phyloP scores from a whole-genome alignment of 2,888 invertebrate species.

The Encarsia formosa region DNA sequence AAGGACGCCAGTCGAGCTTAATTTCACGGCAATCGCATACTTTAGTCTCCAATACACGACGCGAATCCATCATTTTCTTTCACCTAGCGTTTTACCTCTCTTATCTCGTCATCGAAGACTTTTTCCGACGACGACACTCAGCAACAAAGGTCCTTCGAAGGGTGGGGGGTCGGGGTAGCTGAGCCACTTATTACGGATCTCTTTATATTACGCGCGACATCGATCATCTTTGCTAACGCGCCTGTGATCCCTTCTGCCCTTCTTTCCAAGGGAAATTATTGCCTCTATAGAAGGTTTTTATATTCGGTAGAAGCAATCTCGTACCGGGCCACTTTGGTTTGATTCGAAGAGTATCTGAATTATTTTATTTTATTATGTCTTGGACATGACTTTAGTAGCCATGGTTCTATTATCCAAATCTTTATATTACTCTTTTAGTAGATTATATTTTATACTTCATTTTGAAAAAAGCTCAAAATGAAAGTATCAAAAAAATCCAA shows the following conservation, averaged over 20 bases:
- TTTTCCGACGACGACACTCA: constrained; percentile 20
- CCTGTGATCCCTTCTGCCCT: constrained; percentile 1
- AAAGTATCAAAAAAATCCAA: no score
- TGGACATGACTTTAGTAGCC: no score
- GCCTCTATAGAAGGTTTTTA: no score
- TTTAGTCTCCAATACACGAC: constrained; percentile 11
- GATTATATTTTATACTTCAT: no score
- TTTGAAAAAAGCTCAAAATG: no score
- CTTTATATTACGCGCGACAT: constrained; percentile 18
- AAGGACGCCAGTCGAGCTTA: no score
- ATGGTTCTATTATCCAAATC: no score
- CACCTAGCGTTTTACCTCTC: constrained; percentile 9
- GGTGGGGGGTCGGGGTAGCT: not conserved
- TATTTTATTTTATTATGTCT: constrained; percentile 7
- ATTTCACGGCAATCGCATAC: constrained; percentile 20
- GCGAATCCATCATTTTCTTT: constrained; percentile 20
- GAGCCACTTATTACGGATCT: constrained; percentile 26
- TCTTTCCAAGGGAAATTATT: constrained; percentile 12
- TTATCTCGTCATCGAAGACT: constrained; percentile 19
- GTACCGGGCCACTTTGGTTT: no score
- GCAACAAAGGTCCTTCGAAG: constrained; percentile 15
- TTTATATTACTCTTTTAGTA: no score
- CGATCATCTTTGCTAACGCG: constrained; percentile 22
- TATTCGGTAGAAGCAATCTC: no score
- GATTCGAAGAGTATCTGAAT: constrained; percentile 7